A percentile compares a stretch with the other conserved stretches of the same genome.
phyloP scores from a whole-genome alignment of 2,888 invertebrate species.

The Autographa gamma region DNA sequence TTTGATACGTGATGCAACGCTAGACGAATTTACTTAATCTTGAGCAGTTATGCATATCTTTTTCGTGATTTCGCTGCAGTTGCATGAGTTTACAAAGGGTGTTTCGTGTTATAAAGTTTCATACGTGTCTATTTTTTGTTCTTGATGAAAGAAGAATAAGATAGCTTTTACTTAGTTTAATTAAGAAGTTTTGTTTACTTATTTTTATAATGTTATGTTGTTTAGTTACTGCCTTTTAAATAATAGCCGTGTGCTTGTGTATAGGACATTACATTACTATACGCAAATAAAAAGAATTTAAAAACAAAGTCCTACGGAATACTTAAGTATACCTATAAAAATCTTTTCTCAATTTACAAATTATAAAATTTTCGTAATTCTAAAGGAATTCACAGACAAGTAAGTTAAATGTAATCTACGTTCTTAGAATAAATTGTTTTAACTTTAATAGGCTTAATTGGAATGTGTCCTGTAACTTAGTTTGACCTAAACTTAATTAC shows the following conservation, averaged over 20 bases:
- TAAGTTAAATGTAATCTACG: constrained; percentile 38
- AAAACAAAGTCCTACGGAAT: too few relatives aligned
- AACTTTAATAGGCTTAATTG: constrained; percentile 45
- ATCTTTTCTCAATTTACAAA: too few relatives aligned
- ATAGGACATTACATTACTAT: too few relatives aligned
- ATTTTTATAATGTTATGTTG: not conserved
- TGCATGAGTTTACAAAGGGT: constrained; percentile 32
- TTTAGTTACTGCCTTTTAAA: not conserved
- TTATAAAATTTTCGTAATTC: not conserved
- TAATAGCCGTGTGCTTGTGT: too few relatives aligned
- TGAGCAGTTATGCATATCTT: constrained; percentile 45
- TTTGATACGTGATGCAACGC: constrained; percentile 23
- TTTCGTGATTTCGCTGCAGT: constrained; percentile 39
- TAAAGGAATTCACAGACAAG: constrained; percentile 8
- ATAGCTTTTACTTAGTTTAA: not conserved
- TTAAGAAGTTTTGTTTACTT: not conserved
- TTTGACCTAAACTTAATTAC: constrained; percentile 53
- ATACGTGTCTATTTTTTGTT: constrained; percentile 24
- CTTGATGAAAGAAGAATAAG: not conserved
- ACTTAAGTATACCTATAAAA: too few relatives aligned
- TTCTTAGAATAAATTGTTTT: constrained; percentile 49
- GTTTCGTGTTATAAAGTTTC: constrained; percentile 26
- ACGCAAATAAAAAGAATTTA: too few relatives aligned
- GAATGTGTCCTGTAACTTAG: constrained; percentile 42
- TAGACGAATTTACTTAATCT: constrained; percentile 58